These are phyloP conservation scores for Teleiodes luculella DNA, from an alignment of 2,888 invertebrate species.

Conservation along the genomic window DNA sequence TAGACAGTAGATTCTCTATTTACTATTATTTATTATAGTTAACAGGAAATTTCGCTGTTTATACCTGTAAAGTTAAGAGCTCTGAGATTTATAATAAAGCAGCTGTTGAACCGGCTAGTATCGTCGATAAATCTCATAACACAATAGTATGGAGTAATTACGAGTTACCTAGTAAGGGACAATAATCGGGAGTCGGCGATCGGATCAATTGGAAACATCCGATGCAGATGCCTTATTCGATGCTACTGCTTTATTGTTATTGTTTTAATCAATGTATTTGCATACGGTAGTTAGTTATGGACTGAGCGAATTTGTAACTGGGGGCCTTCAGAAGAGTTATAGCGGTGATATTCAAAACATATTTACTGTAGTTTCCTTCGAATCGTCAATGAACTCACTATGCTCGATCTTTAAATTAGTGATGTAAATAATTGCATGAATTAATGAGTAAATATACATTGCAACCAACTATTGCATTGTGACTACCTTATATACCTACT, in stretches of 20 bases:
- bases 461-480: too few species aligned
- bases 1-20: too few species aligned
- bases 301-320: conserved; percentile 28
- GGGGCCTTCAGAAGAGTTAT: conserved; percentile 26
- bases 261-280: conserved; percentile 65
- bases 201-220: conserved; percentile 47
- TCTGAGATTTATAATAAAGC: conserved; percentile 16
- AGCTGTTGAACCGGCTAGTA: conserved; percentile 22
- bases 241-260: conserved; percentile 62
- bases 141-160: conserved; percentile 69
- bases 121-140: conserved; percentile 51
- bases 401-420: too few species aligned
- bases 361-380: conserved; percentile 12
- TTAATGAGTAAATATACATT: too few species aligned
- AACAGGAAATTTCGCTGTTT: too few species aligned
- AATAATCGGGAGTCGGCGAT: conserved; percentile 55
- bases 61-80: not conserved
- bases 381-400: not conserved
- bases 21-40: too few species aligned
- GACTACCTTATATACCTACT: too few species aligned
- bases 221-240: conserved; percentile 67
- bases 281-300: conserved; percentile 43
- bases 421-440: too few species aligned
- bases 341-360: conserved; percentile 23
- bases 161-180: conserved; percentile 65